phyloP scores from a whole-genome alignment of 2,797 vertebrate species.

The Pseudocheirus occidentalis region DNA sequence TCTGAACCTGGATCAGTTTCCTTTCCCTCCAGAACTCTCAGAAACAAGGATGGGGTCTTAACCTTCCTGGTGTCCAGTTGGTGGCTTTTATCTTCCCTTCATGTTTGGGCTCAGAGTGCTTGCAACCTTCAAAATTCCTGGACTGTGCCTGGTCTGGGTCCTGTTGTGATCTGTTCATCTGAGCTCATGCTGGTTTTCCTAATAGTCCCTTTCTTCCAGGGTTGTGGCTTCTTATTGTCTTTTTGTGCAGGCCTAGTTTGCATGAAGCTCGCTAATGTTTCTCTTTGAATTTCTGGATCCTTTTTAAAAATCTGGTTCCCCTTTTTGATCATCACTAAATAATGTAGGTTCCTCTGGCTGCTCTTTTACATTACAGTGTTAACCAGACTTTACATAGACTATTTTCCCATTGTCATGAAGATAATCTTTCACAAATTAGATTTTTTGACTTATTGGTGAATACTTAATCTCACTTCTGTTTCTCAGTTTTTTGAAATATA shows the following conservation, averaged over 20 bases:
- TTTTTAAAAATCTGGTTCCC: neutral
- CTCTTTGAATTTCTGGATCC: neutral
- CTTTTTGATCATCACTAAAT: neutral
- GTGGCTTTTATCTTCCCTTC: neutral
- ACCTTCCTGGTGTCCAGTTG: neutral
- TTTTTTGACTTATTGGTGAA: neutral
- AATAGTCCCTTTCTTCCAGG: neutral
- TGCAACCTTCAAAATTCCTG: neutral
- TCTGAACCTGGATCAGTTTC: neutral
- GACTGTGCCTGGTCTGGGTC: neutral
- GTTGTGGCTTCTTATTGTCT: neutral
- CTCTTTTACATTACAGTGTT: neutral
- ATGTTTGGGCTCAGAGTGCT: neutral
- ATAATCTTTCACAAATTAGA: neutral
- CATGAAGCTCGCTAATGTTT: neutral
- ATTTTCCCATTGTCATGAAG: neutral
- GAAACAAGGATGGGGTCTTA: neutral
- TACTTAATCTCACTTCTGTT: neutral
- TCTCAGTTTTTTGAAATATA: slow-evolving; percentile 47
- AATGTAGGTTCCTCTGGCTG: neutral
- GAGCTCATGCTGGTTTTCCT: neutral
- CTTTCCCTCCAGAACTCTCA: neutral
- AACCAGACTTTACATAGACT: neutral
- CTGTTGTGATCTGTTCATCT: neutral
- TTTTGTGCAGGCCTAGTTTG: neutral